Evolutionary conservation across 2,113 vertebrate species (phyloP).

Genomic region (Microtus oregoni): DNA sequence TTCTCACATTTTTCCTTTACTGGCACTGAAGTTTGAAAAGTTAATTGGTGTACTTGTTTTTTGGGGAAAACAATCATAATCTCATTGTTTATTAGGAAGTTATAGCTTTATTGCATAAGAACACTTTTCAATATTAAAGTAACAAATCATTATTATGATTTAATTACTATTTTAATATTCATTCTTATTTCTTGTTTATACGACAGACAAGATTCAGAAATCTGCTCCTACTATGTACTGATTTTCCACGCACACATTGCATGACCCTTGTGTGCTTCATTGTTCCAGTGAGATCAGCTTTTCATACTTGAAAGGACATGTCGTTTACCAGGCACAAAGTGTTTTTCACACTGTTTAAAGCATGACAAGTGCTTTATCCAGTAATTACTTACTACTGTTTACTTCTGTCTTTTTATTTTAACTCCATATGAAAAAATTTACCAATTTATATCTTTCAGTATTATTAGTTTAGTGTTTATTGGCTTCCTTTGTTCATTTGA

Average conservation of each 20-base stretch:
- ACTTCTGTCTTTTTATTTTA: conserved; percentile 20
- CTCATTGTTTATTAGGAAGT: conserved; percentile 1
- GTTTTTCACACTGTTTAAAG: not conserved
- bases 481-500: not conserved
- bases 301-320: not conserved
- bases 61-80: not conserved
- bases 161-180: conserved; percentile 6
- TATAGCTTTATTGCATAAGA: not conserved
- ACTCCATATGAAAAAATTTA: not conserved
- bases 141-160: conserved; percentile 32
- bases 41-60: conserved; percentile 7
- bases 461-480: conserved; percentile 1
- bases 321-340: not conserved
- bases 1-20: conserved; percentile 26
- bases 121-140: conserved; percentile 4
- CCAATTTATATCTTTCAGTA: conserved; percentile 23
- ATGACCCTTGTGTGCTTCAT: not conserved
- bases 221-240: not conserved
- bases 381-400: conserved; percentile 32
- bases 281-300: not conserved
- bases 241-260: not conserved
- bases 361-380: not conserved
- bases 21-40: not conserved
- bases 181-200: not conserved
- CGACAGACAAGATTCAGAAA: conserved; percentile 22